Percentiles rank a stretch among this genome's conserved stretches.
Conservation (phyloP, 2,797 vertebrate species). For the Muraenolepis orangiensis region DNA sequence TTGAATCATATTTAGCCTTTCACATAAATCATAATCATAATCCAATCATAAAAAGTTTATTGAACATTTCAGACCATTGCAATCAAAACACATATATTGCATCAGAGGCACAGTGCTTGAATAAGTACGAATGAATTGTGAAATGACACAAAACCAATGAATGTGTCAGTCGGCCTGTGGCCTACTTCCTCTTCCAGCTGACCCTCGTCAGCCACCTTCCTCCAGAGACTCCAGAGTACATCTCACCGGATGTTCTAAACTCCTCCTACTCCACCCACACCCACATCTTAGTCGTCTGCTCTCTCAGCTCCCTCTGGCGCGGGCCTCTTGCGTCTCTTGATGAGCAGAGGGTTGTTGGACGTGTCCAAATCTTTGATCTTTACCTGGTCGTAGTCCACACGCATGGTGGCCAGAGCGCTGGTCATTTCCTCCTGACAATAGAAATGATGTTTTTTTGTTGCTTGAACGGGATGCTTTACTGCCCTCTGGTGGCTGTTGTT, state of each 20-base stretch:
- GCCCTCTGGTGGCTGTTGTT: conserved; percentile 44
- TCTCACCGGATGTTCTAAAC: background rate
- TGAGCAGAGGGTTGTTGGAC: conserved; percentile 92
- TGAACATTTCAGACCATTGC: conserved; percentile 23
- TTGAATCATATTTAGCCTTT: background rate
- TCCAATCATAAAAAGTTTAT: conserved; percentile 42
- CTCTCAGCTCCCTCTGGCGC: conserved; percentile 61
- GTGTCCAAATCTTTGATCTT: conserved; percentile 97
- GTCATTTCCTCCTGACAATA: conserved; percentile 92
- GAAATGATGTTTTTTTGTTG: background rate
- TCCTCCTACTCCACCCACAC: background rate
- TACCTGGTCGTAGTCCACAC: conserved; percentile 98
- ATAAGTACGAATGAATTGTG: background rate
- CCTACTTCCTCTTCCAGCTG: background rate
- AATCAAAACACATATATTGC: conserved; percentile 31
- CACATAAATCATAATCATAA: conserved; percentile 32
- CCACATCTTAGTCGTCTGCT: conserved; percentile 9
- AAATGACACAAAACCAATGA: conserved; percentile 8
- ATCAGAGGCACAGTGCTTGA: conserved; percentile 1
- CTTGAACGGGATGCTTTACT: conserved; percentile 12
- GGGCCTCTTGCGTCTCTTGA: conserved; percentile 92
- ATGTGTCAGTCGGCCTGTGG: conserved; percentile 15
- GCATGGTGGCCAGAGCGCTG: conserved; percentile 93
- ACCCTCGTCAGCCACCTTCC: no score
- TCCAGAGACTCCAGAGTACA: no score